A percentile compares a stretch with the other conserved stretches of the same genome.
Evolutionary conservation across 2,113 vertebrate species (phyloP).

Genomic region (Thamnophis sirtalis): DNA sequence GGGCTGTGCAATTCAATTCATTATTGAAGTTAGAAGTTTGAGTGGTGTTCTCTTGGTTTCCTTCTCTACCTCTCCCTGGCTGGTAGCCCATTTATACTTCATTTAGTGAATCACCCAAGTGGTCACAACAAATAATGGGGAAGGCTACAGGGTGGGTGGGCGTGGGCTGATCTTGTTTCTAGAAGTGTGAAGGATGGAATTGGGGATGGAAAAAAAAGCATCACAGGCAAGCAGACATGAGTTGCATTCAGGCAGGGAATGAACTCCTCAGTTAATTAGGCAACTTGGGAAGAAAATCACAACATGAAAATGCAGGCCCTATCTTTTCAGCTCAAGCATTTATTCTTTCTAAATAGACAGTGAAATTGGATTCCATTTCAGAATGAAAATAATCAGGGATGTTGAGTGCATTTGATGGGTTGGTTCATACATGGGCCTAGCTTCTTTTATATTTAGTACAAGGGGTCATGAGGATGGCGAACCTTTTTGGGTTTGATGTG

Average conservation of each 20-base stretch:
- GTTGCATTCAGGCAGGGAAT: not conserved
- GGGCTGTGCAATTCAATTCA: conserved; percentile 45
- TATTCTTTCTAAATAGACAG: not conserved
- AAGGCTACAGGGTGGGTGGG: conserved; percentile 23
- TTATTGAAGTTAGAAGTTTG: conserved; percentile 45
- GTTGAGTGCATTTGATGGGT: not conserved
- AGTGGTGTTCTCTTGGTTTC: conserved; percentile 25
- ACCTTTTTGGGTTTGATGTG: not conserved
- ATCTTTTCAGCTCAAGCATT: not conserved
- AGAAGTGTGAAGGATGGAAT: not conserved
- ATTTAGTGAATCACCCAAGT: conserved; percentile 42
- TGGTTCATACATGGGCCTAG: not conserved
- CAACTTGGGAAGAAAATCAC: not conserved
- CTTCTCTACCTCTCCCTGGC: conserved; percentile 24
- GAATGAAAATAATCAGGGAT: not conserved
- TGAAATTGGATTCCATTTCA: not conserved
- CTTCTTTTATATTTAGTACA: not conserved
- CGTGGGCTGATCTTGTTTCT: conserved; percentile 29
- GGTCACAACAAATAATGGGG: conserved; percentile 26
- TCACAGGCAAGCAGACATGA: not conserved
- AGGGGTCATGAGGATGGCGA: not conserved
- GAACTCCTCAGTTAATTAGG: not conserved
- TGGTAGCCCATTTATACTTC: conserved; percentile 28
- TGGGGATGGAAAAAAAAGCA: not conserved
- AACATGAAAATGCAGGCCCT: not conserved